phyloP scores from a whole-genome alignment of 2,797 vertebrate genomes.

The Cephalopachus bancanus region DNA sequence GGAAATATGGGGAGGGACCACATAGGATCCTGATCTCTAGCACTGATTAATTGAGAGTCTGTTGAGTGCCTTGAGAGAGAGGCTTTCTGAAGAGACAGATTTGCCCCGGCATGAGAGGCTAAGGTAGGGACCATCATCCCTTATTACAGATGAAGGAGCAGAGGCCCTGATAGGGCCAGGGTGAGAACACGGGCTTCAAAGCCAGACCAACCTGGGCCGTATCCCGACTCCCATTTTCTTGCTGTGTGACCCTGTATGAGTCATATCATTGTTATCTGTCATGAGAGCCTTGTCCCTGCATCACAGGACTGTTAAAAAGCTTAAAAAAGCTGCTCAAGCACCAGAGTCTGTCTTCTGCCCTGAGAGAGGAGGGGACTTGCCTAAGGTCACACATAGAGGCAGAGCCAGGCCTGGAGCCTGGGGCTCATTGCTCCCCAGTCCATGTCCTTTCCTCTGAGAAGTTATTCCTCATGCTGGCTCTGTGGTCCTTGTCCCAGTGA shows the following conservation, averaged over 20 bases:
- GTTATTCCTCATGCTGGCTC: neutral
- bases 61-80: neutral
- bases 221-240: neutral
- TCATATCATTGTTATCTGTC: neutral
- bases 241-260: neutral
- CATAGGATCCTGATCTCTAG: neutral
- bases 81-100: neutral
- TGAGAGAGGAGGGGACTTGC: neutral
- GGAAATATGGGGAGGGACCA: neutral
- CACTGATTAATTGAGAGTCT: neutral
- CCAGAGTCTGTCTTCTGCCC: neutral
- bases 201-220: neutral
- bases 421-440: no score
- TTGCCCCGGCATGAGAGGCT: neutral
- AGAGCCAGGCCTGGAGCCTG: neutral
- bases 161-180: neutral
- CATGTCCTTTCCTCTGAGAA: neutral
- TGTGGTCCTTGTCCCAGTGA: neutral
- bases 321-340: neutral
- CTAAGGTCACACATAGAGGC: neutral
- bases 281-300: neutral
- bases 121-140: neutral
- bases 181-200: neutral
- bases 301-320: neutral
- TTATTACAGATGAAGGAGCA: neutral